Evolutionary conservation across 2,888 invertebrate species (phyloP).

Genomic region (Acrocyrtus sp.): DNA sequence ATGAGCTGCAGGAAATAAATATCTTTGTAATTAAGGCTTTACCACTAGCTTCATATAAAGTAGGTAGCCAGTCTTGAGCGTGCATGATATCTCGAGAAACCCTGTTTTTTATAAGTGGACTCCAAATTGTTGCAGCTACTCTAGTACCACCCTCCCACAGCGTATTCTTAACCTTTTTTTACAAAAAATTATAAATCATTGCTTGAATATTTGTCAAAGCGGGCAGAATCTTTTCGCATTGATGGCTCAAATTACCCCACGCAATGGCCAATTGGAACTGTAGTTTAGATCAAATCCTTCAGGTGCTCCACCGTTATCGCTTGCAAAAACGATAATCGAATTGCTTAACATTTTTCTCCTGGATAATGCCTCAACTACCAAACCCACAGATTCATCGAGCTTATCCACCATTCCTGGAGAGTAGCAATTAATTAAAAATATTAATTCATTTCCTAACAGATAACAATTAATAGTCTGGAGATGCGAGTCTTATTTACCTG

Average conservation of each 20-base stretch:
- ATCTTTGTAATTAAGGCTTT: too few relatives aligned
- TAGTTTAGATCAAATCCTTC: constrained; percentile 77
- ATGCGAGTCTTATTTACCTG: too few relatives aligned
- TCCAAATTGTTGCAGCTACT: constrained; percentile 58
- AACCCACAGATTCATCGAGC: constrained; percentile 86
- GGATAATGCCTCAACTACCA: constrained; percentile 76
- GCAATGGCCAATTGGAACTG: constrained; percentile 79
- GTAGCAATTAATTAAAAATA: background rate
- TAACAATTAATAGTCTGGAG: too few relatives aligned
- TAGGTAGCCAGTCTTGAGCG: constrained; percentile 61
- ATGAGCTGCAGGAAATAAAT: too few relatives aligned
- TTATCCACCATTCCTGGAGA: constrained; percentile 81
- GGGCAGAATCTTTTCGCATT: too few relatives aligned
- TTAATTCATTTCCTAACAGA: too few relatives aligned
- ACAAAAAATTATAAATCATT: constrained; percentile 1
- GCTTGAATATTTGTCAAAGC: too few relatives aligned
- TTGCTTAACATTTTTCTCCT: constrained; percentile 78
- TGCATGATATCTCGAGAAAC: constrained; percentile 59
- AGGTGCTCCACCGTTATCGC: constrained; percentile 89
- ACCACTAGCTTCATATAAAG: constrained; percentile 59
- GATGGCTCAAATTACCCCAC: constrained; percentile 75
- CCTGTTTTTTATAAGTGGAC: constrained; percentile 48
- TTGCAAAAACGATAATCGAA: constrained; percentile 84
- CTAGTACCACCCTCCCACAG: constrained; percentile 63
- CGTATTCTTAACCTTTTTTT: constrained; percentile 58